phyloP scores from a whole-genome alignment of 2,113 vertebrate species.

The Notiomystis cincta region DNA sequence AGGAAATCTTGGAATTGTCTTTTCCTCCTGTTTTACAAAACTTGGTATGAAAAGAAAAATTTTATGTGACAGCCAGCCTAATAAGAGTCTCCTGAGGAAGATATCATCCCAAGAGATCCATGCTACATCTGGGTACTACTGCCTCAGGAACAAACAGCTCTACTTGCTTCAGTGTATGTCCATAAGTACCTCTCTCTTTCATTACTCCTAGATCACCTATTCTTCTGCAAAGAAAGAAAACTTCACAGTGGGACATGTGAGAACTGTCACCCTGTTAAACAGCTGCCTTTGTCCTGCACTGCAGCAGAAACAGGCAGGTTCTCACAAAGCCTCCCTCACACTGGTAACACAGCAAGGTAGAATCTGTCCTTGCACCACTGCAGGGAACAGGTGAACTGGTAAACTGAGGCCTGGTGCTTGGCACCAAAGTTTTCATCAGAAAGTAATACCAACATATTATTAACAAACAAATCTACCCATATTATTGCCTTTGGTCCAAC shows the following conservation, averaged over 20 bases:
- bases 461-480: background rate
- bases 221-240: background rate
- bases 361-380: background rate
- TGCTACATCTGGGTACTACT: background rate
- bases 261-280: background rate
- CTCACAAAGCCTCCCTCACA: background rate
- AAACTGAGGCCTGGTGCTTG: rapidly evolving
- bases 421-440: background rate
- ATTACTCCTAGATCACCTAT: background rate
- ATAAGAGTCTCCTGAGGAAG: background rate
- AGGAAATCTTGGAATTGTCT: background rate
- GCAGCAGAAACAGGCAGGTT: background rate
- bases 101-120: background rate
- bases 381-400: background rate
- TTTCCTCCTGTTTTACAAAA: background rate
- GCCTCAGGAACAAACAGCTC: background rate
- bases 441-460: background rate
- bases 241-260: background rate
- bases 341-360: background rate
- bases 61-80: background rate
- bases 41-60: background rate
- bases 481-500: background rate
- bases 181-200: rapidly evolving
- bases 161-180: background rate
- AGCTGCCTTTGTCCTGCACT: background rate